Percentiles rank a stretch among this genome's conserved stretches.
Evolutionary conservation across 2,888 invertebrate species (phyloP).

Genomic region (Mycalesis mineus): DNA sequence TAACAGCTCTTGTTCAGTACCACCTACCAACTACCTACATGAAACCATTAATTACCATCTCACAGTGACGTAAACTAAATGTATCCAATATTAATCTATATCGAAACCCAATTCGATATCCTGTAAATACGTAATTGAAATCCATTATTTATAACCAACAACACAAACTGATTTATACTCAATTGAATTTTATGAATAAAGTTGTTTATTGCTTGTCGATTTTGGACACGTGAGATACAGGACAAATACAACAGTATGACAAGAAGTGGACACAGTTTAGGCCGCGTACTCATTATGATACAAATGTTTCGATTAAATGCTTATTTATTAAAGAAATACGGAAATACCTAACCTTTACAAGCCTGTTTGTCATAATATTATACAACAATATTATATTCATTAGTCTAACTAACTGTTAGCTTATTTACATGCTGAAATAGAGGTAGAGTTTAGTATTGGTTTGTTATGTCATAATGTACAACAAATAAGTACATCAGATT

Average conservation of each 20-base stretch:
- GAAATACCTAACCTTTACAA: too few relatives aligned
- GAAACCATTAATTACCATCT: constrained; percentile 31
- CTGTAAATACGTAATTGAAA: constrained; percentile 28
- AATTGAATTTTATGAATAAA: not conserved
- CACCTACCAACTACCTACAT: constrained; percentile 30
- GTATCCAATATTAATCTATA: constrained; percentile 32
- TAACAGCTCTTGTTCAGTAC: not conserved
- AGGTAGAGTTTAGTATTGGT: too few relatives aligned
- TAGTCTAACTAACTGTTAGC: too few relatives aligned
- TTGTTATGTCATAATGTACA: too few relatives aligned
- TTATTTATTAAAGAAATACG: too few relatives aligned
- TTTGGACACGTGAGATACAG: constrained; percentile 3
- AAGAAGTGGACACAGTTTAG: constrained; percentile 12
- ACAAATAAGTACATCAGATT: too few relatives aligned
- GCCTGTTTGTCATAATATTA: too few relatives aligned
- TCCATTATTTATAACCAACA: constrained; percentile 28
- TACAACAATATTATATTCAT: too few relatives aligned
- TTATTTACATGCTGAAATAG: too few relatives aligned
- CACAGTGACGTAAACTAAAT: constrained; percentile 30
- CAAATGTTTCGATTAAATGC: not conserved
- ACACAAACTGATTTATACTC: constrained; percentile 6
- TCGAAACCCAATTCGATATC: constrained; percentile 31
- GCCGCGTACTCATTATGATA: not conserved
- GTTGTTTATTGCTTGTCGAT: not conserved
- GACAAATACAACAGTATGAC: constrained; percentile 16